Percentiles rank a stretch among this genome's conserved stretches.
Conservation (phyloP, 2,113 vertebrate species). For the Fukomys damarensis region DNA sequence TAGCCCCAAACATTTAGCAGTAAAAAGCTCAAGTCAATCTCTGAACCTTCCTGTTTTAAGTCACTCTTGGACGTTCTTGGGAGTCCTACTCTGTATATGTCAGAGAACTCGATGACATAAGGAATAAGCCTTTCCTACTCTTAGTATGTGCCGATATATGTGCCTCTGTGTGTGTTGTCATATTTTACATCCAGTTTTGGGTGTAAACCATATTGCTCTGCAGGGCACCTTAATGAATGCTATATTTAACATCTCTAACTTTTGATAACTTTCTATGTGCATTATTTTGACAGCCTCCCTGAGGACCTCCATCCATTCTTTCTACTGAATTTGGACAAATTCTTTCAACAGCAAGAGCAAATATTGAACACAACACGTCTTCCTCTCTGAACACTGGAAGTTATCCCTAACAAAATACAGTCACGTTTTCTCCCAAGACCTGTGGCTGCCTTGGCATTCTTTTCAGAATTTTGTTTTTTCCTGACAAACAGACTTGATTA, state of each 20-base stretch:
- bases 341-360: not conserved
- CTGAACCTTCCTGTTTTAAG: not conserved
- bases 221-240: not conserved
- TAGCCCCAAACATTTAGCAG: not conserved
- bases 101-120: not conserved
- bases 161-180: not conserved
- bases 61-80: not conserved
- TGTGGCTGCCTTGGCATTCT: not conserved
- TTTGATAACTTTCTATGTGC: not conserved
- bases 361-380: not conserved
- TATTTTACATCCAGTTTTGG: not conserved
- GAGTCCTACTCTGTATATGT: accelerated
- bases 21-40: not conserved
- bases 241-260: not conserved
- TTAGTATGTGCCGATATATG: not conserved
- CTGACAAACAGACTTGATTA: not conserved
- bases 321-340: not conserved
- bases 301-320: not conserved
- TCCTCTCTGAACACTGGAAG: not conserved
- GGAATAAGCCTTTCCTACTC: not conserved
- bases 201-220: not conserved
- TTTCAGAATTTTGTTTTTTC: not conserved
- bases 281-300: not conserved
- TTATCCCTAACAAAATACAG: not conserved
- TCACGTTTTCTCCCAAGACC: not conserved